Conservation (phyloP, 1,140 invertebrate species). For the Lordiphosa stackelbergi region DNA sequence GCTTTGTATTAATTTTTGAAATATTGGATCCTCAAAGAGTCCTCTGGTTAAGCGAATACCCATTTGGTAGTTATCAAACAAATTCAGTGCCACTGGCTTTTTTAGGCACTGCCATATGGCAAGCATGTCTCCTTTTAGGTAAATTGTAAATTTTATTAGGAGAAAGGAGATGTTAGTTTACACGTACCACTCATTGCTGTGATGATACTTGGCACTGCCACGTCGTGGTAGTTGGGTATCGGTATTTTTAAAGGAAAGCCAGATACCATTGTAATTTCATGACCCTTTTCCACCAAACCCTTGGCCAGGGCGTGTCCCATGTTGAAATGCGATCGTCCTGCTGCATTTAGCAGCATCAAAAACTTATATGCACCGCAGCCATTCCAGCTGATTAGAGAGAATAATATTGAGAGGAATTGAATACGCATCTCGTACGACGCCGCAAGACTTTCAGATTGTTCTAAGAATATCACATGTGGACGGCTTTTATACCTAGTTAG, state of each 20-base stretch:
- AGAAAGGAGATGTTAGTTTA: too few species aligned
- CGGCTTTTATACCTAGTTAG: too few species aligned
- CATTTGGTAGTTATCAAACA: slow-evolving; percentile 41
- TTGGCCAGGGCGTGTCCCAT: slow-evolving; percentile 79
- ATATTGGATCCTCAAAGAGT: slow-evolving; percentile 29
- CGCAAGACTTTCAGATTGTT: neutral
- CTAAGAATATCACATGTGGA: neutral
- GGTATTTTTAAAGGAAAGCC: slow-evolving; percentile 77
- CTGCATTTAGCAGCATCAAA: slow-evolving; percentile 77
- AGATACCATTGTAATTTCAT: slow-evolving; percentile 79
- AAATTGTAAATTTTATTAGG: too few species aligned
- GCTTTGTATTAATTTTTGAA: slow-evolving; percentile 25
- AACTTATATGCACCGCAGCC: slow-evolving; percentile 36
- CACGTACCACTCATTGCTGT: slow-evolving; percentile 27
- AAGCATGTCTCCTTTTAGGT: slow-evolving; percentile 24
- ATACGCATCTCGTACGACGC: slow-evolving; percentile 5
- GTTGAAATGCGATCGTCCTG: slow-evolving; percentile 79
- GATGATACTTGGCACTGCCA: slow-evolving; percentile 43
- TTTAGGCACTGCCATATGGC: slow-evolving; percentile 31
- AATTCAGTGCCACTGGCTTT: slow-evolving; percentile 18
- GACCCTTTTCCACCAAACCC: slow-evolving; percentile 78
- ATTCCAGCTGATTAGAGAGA: slow-evolving; percentile 15
- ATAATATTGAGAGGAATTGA: slow-evolving; percentile 12
- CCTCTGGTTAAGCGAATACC: slow-evolving; percentile 34
- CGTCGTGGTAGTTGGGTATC: slow-evolving; percentile 78